Percentiles rank a stretch among this genome's conserved stretches.
Evolutionary conservation across 2,113 vertebrate species (phyloP).

Genomic region (Carettochelys insculpta): DNA sequence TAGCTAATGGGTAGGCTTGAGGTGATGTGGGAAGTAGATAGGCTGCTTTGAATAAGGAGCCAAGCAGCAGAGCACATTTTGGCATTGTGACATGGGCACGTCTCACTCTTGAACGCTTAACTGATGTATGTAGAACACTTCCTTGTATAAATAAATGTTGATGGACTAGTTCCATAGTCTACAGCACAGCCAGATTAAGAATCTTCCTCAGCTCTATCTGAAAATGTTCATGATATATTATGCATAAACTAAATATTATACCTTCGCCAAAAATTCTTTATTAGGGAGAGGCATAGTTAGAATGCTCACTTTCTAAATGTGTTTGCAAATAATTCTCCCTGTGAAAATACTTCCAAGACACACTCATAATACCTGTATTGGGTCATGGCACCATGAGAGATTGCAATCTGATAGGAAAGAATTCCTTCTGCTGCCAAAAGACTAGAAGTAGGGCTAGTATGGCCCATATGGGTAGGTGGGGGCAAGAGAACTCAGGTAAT

Average conservation of each 20-base stretch:
- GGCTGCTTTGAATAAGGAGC: neutral
- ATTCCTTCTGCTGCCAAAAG: neutral
- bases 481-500: neutral
- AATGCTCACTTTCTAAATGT: constrained; percentile 45
- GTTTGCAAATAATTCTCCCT: constrained; percentile 63
- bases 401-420: neutral
- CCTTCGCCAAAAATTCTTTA: constrained; percentile 74
- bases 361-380: neutral
- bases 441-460: neutral
- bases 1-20: neutral
- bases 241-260: constrained; percentile 57
- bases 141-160: neutral
- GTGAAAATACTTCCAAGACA: neutral
- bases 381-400: neutral
- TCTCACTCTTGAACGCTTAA: neutral
- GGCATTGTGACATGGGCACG: neutral
- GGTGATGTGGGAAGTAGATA: accelerated
- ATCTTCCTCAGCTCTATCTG: constrained; percentile 60
- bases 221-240: constrained; percentile 56
- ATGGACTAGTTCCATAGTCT: constrained; percentile 10
- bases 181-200: constrained; percentile 43
- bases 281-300: constrained; percentile 65
- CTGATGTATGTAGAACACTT: neutral
- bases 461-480: neutral
- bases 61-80: accelerated